These are phyloP conservation scores for Bambusicola thoracicus DNA, from an alignment of 2,113 vertebrate genomes.

Conservation along the genomic window DNA sequence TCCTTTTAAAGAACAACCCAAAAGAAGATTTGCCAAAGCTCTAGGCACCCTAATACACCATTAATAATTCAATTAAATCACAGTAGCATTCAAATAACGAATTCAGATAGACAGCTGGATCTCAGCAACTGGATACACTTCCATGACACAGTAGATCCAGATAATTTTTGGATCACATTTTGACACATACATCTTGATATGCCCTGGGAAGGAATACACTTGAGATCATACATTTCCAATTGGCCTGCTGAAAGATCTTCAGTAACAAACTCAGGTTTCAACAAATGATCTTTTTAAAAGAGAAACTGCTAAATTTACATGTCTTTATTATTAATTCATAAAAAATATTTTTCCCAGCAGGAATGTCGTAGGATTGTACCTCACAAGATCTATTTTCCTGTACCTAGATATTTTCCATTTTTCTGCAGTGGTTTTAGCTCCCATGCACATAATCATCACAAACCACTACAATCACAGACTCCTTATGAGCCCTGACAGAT, in stretches of 20 bases:
- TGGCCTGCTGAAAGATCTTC: not conserved
- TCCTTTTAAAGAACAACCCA: not conserved
- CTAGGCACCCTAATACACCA: not conserved
- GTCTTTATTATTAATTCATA: not conserved
- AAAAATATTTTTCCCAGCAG: not conserved
- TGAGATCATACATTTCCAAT: not conserved
- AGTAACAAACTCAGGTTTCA: not conserved
- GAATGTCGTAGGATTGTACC: not conserved
- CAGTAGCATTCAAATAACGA: not conserved
- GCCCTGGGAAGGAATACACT: not conserved
- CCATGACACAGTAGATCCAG: not conserved
- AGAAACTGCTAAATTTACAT: not conserved
- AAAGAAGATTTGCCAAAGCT: not conserved
- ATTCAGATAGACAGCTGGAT: not conserved
- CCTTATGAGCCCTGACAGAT: not conserved
- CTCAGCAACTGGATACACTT: not conserved
- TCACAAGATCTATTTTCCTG: not conserved
- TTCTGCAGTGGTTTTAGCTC: not conserved
- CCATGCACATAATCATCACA: accelerated
- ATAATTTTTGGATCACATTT: not conserved
- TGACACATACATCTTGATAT: not conserved
- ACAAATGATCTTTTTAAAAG: not conserved
- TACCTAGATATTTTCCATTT: not conserved
- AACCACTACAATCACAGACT: not conserved
- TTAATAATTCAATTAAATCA: not conserved